A percentile compares a stretch with the other conserved stretches of the same genome.
Evolutionary conservation across 2,113 vertebrate genomes (phyloP).

Genomic region (Paracyprichromis sp.): DNA sequence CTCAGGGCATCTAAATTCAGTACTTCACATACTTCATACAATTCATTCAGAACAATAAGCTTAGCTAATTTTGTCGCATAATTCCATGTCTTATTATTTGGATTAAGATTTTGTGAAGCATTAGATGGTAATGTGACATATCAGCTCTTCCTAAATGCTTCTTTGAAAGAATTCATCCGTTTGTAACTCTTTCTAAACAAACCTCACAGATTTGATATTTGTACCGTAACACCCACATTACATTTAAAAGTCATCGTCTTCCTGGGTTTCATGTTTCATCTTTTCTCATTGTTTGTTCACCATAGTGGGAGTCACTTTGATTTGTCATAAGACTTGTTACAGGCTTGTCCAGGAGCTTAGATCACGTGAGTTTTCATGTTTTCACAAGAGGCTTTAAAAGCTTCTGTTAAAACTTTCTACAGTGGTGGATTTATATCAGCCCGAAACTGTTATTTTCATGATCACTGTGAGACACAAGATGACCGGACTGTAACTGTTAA

Average conservation of each 20-base stretch:
- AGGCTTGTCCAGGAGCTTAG: not conserved
- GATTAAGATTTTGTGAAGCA: not conserved
- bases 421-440: not conserved
- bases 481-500: not conserved
- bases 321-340: not conserved
- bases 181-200: not conserved
- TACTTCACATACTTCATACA: accelerated
- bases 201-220: not conserved
- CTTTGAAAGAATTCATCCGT: not conserved
- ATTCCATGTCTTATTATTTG: not conserved
- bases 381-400: not conserved
- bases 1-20: not conserved
- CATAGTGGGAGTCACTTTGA: not conserved
- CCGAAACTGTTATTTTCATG: not conserved
- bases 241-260: not conserved
- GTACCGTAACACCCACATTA: not conserved
- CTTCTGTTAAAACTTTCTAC: not conserved
- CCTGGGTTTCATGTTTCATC: not conserved
- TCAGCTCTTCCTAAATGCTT: not conserved
- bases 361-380: accelerated
- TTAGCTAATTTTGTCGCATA: not conserved
- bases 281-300: not conserved
- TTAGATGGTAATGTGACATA: not conserved
- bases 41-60: not conserved
- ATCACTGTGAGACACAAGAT: not conserved